Evolutionary conservation across 2,113 vertebrate species (phyloP).

Genomic region (Actenoides hombroni): DNA sequence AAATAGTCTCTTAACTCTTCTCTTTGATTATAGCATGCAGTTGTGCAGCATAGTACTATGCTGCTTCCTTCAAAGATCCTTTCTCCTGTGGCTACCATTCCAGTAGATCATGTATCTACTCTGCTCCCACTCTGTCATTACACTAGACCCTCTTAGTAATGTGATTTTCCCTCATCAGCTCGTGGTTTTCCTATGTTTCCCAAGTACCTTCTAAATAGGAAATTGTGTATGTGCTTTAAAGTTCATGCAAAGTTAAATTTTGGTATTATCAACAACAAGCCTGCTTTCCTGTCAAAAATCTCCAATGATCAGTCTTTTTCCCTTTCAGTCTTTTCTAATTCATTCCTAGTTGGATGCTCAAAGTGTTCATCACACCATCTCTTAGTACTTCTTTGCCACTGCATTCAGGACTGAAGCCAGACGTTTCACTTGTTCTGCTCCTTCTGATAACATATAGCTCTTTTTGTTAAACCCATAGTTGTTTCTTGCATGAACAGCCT

Average conservation of each 20-base stretch:
- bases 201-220: background rate
- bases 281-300: background rate
- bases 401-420: background rate
- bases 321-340: background rate
- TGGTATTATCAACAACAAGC: background rate
- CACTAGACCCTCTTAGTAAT: background rate
- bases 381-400: background rate
- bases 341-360: background rate
- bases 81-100: background rate
- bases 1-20: background rate
- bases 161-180: background rate
- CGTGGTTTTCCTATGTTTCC: background rate
- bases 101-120: background rate
- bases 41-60: background rate
- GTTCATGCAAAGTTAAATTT: background rate
- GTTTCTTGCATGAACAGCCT: slow-evolving; percentile 10
- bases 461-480: background rate
- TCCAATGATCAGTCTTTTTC: background rate
- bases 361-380: background rate
- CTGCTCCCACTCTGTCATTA: background rate
- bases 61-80: background rate
- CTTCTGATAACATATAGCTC: background rate
- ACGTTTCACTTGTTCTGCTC: background rate
- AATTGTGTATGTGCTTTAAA: background rate
- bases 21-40: background rate